Evolutionary conservation across 1,140 invertebrate genomes (phyloP).

Genomic region (Aphelenchoides fujianensis): DNA sequence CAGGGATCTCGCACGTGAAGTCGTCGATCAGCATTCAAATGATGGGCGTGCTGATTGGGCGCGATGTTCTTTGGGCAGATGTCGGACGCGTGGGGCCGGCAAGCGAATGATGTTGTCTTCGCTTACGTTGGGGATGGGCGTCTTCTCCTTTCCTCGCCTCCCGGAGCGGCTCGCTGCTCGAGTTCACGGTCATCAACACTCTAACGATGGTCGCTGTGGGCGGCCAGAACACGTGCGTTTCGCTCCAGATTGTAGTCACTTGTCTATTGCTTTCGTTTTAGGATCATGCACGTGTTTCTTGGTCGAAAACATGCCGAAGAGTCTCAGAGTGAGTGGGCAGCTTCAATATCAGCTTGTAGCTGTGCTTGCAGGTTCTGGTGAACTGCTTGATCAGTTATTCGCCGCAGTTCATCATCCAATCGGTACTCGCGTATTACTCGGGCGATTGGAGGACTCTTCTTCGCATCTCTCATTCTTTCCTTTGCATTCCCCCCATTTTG

Average conservation of each 20-base stretch:
- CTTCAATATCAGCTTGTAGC: too few species aligned
- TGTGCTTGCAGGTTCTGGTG: constrained; percentile 33
- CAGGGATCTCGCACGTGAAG: constrained; percentile 27
- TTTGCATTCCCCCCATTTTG: too few species aligned
- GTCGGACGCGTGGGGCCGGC: constrained; percentile 34
- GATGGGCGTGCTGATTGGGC: constrained; percentile 36
- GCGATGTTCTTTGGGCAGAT: constrained; percentile 25
- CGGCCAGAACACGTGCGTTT: constrained; percentile 45
- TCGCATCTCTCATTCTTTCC: too few species aligned
- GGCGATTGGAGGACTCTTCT: constrained; percentile 24
- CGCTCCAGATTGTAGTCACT: not conserved
- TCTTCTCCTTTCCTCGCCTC: constrained; percentile 41
- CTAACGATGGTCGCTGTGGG: constrained; percentile 52
- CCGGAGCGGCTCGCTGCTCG: constrained; percentile 25
- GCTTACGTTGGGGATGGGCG: constrained; percentile 37
- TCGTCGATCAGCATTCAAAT: constrained; percentile 37
- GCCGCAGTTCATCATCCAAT: constrained; percentile 32
- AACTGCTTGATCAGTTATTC: constrained; percentile 20
- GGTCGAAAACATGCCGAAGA: constrained; percentile 34
- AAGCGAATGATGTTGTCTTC: constrained; percentile 14
- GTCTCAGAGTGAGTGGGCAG: too few species aligned
- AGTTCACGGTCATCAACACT: constrained; percentile 43
- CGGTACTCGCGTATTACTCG: constrained; percentile 29
- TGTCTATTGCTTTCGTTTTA: constrained; percentile 11
- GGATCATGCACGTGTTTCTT: constrained; percentile 26